Base-by-base conservation (phyloP, 1,140 invertebrate species). In the Globodera rostochiensis region DNA sequence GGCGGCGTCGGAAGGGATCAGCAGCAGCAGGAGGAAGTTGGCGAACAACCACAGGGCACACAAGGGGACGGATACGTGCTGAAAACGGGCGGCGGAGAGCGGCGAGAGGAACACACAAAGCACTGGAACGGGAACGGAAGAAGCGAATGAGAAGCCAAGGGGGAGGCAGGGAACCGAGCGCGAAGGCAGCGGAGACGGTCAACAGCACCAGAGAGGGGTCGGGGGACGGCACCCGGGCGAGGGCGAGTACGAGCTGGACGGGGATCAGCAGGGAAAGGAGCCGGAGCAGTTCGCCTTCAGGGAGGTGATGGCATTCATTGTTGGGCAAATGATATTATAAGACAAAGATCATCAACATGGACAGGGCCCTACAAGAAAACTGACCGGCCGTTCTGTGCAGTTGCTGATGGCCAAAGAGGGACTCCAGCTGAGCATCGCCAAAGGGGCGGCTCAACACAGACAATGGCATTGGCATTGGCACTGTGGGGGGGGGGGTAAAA, bases 371-470 rank as follows among this genome's bases (percentile, higher is more conserved):
- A 36, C 50, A 53, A 53, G 85, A 53, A 11, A 87, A n/a, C n/a
- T 71, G 21, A 50, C 77, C 53, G 46, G 50, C 76, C 57, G 79
- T 74, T 47, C 73, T 76, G 13, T 71, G 57, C 13, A 87, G 50
- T 70, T 86, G 86, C 15, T 87, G 80, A 25, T 73, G 45, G 50
- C n/a, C 60, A 60, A 84, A 86, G 21, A 78, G 49, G n/a, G 45
- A 45, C 71, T 86, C 85, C 73, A 86, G 73, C 36, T 85, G 74
- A 9, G 73, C 21, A 73, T 88, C 86, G 57, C 86, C 84, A 60
- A 86, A 86, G 4, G 78, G 67, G 6, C 84, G 60, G 47, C 11
- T 64, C 57, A 64, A 15, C 57, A 15, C 57, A 15, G 75, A 53
- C 53, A 71, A 77, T 25, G 64, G 47, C 53, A 70, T 3, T 25